A percentile compares a stretch with the other conserved stretches of the same genome.
Conservation (phyloP, 2,113 vertebrate species). For the Odobenus rosmarus region DNA sequence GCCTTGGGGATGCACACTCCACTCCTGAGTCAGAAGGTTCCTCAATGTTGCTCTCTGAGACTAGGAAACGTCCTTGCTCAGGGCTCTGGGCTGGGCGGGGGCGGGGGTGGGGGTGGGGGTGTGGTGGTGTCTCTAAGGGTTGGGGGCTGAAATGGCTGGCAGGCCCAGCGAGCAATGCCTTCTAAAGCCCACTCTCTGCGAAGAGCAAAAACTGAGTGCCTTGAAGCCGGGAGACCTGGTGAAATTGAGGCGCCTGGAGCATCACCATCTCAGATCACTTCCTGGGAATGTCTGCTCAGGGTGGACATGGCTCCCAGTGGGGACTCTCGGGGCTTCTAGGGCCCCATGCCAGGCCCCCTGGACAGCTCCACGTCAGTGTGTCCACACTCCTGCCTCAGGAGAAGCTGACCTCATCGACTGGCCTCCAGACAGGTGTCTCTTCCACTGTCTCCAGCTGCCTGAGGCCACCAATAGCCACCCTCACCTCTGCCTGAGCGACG, state of each 20-base stretch:
- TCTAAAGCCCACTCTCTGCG: not conserved
- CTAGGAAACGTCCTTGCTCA: not conserved
- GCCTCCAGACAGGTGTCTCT: not conserved
- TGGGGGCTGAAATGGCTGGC: not conserved
- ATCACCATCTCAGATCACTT: not conserved
- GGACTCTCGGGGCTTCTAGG: not conserved
- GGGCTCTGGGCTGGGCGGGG: not conserved
- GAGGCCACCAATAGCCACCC: not conserved
- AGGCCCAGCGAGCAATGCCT: not conserved
- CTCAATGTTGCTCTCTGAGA: not conserved
- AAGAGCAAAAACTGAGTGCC: not conserved
- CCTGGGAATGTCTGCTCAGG: not conserved
- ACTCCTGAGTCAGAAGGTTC: not conserved
- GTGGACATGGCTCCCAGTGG: accelerated
- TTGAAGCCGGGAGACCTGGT: not conserved
- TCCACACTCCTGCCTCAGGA: not conserved
- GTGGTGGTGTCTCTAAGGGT: not conserved
- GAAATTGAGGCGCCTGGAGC: not conserved
- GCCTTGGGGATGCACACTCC: not conserved
- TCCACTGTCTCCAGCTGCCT: not conserved
- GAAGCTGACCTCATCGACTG: not conserved
- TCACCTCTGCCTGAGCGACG: not conserved
- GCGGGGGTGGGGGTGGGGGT: not conserved
- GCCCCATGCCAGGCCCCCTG: not conserved
- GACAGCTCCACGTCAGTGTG: not conserved